Evolutionary conservation across 2,888 invertebrate species (phyloP).

Genomic region (Digitonthophagus gazella): DNA sequence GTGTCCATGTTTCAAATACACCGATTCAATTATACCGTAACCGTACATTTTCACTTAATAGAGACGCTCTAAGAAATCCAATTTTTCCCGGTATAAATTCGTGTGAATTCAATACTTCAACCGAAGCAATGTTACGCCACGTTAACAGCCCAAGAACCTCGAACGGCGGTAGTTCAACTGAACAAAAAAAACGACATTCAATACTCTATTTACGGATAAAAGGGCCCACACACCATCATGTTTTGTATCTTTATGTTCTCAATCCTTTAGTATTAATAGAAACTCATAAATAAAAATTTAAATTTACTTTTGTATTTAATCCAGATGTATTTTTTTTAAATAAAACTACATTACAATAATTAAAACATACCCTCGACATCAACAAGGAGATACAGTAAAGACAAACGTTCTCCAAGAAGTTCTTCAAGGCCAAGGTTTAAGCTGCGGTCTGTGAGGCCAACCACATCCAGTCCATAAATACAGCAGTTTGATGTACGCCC

Average conservation of each 20-base stretch:
- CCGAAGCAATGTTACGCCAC: slow-evolving; percentile 25
- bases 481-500: neutral
- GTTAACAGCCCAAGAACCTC: slow-evolving; percentile 10
- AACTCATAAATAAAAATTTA: neutral
- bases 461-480: slow-evolving; percentile 8
- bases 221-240: neutral
- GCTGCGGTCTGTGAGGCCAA: neutral
- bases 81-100: slow-evolving; percentile 5
- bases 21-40: neutral
- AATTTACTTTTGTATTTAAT: neutral
- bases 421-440: slow-evolving; percentile 9
- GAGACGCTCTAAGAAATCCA: neutral
- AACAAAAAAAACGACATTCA: neutral
- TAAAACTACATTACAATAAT: neutral
- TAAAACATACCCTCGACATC: slow-evolving; percentile 2
- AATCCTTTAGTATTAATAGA: too few species aligned
- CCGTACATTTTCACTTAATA: neutral
- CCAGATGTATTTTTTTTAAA: neutral
- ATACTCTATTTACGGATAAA: neutral
- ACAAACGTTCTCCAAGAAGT: slow-evolving; percentile 10
- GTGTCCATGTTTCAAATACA: too few species aligned
- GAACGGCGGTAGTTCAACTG: neutral
- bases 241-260: too few species aligned
- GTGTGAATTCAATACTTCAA: slow-evolving; percentile 25
- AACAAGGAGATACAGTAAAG: slow-evolving; percentile 4